A percentile compares a stretch with the other conserved stretches of the same genome.
phyloP scores from a whole-genome alignment of 2,888 invertebrate genomes.

The Lomographa bimaculata region DNA sequence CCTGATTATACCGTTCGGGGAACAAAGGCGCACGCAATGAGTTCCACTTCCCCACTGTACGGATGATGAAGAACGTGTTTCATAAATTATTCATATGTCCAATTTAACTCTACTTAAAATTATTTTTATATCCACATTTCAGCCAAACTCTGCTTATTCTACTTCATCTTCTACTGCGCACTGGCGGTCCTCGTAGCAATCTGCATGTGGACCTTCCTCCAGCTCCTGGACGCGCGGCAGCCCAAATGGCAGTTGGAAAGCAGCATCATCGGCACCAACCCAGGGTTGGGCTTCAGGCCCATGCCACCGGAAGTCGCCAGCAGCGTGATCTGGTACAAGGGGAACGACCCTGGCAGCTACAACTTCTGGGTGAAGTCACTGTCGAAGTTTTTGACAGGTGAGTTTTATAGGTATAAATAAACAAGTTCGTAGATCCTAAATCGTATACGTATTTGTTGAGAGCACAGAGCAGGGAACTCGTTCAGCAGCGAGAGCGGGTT shows the following conservation, averaged over 20 bases:
- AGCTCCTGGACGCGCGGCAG: slow-evolving; percentile 93
- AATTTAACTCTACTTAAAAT: too few relatives aligned
- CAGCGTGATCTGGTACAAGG: slow-evolving; percentile 97
- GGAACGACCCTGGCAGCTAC: slow-evolving; percentile 89
- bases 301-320: slow-evolving; percentile 95
- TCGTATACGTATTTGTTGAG: too few relatives aligned
- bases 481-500: too few relatives aligned
- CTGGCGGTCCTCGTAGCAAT: slow-evolving; percentile 96
- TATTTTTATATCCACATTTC: too few relatives aligned
- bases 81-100: too few relatives aligned
- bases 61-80: too few relatives aligned
- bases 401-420: slow-evolving; percentile 47
- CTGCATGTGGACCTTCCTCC: slow-evolving; percentile 97
- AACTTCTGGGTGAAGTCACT: slow-evolving; percentile 91
- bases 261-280: slow-evolving; percentile 97
- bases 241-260: slow-evolving; percentile 94
- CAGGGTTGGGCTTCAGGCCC: slow-evolving; percentile 97
- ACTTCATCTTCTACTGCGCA: slow-evolving; percentile 58
- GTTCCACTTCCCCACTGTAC: too few relatives aligned
- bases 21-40: too few relatives aligned
- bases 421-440: too few relatives aligned
- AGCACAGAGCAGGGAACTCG: too few relatives aligned
- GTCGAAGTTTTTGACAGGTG: slow-evolving; percentile 90
- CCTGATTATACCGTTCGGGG: too few relatives aligned
- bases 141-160: slow-evolving; percentile 97